Percentiles rank a stretch among this genome's conserved stretches.
These are phyloP conservation scores for Hafferia zeledoni DNA, from an alignment of 2,797 vertebrate species.

Conservation along the genomic window DNA sequence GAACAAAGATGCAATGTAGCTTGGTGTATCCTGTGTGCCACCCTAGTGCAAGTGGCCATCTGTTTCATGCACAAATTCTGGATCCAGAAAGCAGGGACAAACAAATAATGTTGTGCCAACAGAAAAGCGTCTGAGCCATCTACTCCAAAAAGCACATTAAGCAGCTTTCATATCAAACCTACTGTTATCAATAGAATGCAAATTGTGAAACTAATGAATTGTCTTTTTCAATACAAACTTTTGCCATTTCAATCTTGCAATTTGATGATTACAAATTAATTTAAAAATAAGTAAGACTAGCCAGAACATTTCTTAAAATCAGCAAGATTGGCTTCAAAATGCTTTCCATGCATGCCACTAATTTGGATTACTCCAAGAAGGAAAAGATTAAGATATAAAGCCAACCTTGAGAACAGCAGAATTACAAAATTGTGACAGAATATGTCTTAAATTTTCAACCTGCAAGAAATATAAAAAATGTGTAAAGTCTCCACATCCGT, in stretches of 20 bases:
- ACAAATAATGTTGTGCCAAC: fast-evolving
- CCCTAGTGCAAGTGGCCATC: neutral
- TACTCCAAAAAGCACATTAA: neutral
- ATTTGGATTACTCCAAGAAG: neutral
- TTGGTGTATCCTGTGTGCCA: neutral
- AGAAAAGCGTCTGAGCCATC: neutral
- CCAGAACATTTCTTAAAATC: neutral
- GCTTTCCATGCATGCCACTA: neutral
- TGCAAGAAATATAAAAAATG: neutral
- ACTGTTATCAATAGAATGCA: neutral
- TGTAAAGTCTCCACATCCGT: neutral
- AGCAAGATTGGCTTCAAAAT: neutral
- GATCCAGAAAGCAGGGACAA: neutral
- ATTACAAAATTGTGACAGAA: neutral
- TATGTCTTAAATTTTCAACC: neutral
- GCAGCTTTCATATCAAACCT: neutral
- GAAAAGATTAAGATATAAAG: neutral
- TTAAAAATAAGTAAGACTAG: neutral
- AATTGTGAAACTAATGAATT: neutral
- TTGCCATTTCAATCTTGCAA: neutral
- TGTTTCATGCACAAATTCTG: neutral
- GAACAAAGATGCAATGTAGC: neutral
- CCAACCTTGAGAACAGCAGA: neutral
- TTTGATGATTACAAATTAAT: neutral
- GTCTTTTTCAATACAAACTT: neutral